Percentiles rank a stretch among this genome's conserved stretches.
Conservation (phyloP, 2,797 vertebrate species). For the Holocentrus rufus region DNA sequence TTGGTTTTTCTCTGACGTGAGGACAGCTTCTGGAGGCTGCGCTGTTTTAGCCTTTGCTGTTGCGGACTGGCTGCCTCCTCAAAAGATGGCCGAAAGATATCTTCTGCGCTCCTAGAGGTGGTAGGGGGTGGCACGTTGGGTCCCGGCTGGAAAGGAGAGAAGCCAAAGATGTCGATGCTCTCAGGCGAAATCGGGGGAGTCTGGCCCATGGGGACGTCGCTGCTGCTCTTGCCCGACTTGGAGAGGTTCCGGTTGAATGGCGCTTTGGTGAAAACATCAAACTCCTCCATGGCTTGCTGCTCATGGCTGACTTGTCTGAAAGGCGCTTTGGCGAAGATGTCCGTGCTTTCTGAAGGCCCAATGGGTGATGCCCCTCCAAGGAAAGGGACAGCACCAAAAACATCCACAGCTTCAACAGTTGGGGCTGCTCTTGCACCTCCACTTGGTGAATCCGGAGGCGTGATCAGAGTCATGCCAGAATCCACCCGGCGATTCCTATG, state of each 20-base stretch:
- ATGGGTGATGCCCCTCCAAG: constrained; percentile 63
- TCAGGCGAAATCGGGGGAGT: constrained; percentile 80
- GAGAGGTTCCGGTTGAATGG: constrained; percentile 90
- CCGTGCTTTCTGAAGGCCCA: constrained; percentile 57
- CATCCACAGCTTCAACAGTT: constrained; percentile 81
- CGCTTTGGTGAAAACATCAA: constrained; percentile 96
- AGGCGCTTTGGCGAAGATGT: constrained; percentile 78
- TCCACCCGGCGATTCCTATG: constrained; percentile 49
- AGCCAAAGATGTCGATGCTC: constrained; percentile 90
- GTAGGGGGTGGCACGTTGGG: constrained; percentile 57
- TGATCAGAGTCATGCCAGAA: constrained; percentile 32
- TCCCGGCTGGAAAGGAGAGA: constrained; percentile 88
- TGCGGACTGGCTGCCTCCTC: constrained; percentile 87
- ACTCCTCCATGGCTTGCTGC: constrained; percentile 78
- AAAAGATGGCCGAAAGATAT: constrained; percentile 85
- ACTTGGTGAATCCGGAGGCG: constrained; percentile 50
- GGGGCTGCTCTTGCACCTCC: neutral
- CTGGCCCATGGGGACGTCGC: constrained; percentile 61
- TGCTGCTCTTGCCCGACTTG: constrained; percentile 70
- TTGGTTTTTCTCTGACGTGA: constrained; percentile 91
- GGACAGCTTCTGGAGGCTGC: constrained; percentile 91
- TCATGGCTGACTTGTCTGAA: constrained; percentile 80
- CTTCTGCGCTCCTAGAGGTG: constrained; percentile 82
- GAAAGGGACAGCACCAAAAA: constrained; percentile 93
- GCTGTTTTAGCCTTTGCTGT: constrained; percentile 90